Evolutionary conservation across 2,113 vertebrate genomes (phyloP).

Genomic region (Myotis yumanensis): DNA sequence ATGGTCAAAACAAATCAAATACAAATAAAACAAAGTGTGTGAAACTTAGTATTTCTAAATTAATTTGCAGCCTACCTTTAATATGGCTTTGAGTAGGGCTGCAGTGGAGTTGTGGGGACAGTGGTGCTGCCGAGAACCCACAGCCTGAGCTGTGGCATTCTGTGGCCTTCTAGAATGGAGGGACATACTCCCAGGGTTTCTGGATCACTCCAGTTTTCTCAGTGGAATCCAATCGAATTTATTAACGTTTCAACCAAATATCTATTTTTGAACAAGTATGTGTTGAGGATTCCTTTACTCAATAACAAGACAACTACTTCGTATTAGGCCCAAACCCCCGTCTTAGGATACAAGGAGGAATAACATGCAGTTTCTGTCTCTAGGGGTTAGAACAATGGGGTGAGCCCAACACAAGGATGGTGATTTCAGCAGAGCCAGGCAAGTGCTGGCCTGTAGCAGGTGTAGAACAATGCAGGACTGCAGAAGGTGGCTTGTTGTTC

Average conservation of each 20-base stretch:
- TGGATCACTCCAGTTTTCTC: background rate
- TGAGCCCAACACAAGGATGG: rapidly evolving
- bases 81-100: background rate
- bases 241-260: background rate
- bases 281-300: background rate
- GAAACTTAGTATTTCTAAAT: background rate
- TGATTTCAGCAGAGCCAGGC: background rate
- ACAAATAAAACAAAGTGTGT: background rate
- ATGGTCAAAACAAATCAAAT: background rate
- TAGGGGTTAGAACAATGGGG: background rate
- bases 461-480: rapidly evolving
- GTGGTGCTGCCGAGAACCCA: background rate
- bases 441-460: background rate
- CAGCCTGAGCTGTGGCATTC: background rate
- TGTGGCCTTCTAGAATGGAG: background rate
- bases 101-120: too few species aligned
- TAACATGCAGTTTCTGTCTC: background rate
- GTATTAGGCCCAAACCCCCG: background rate
- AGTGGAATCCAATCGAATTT: background rate
- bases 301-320: background rate
- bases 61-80: background rate
- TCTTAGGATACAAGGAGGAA: background rate
- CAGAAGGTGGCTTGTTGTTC: rapidly evolving
- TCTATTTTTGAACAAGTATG: background rate
- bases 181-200: background rate